Evolutionary conservation across 92 coral and sea anemone species (phyloP).

Genomic region (Diadumene lineata): DNA sequence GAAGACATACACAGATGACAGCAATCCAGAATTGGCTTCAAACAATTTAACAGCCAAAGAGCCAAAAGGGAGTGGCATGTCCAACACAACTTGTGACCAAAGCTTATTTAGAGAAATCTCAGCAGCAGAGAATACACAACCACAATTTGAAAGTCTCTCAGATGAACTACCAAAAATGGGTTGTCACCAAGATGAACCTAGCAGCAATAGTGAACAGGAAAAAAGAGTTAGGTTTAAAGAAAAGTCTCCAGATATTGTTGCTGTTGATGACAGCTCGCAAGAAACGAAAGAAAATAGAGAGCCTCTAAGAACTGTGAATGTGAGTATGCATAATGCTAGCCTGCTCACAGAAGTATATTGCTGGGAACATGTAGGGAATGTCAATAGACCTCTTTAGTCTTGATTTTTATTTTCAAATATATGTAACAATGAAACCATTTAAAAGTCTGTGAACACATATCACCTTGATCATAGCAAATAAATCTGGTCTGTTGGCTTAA

Average conservation of each 20-base stretch:
- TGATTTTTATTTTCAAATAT: not conserved
- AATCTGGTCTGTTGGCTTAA: not conserved
- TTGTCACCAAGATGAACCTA: too few species aligned
- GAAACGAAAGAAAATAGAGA: conserved; percentile 23
- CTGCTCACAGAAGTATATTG: too few species aligned
- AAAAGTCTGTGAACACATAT: too few species aligned
- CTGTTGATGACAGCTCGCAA: conserved; percentile 1
- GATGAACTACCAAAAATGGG: not conserved
- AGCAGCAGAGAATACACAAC: not conserved
- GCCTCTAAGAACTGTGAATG: conserved; percentile 7
- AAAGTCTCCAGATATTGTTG: not conserved
- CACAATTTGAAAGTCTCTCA: too few species aligned
- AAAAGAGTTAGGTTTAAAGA: not conserved
- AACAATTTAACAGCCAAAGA: not conserved
- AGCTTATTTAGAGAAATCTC: conserved; percentile 13
- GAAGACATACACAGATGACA: too few species aligned
- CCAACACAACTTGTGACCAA: not conserved
- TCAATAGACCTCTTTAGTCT: not conserved
- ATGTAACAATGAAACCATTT: not conserved
- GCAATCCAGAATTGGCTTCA: not conserved
- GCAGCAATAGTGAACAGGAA: not conserved
- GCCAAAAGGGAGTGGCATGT: not conserved
- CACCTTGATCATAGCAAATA: too few species aligned
- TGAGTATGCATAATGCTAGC: too few species aligned
- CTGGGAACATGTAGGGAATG: too few species aligned